phyloP scores from a whole-genome alignment of 2,113 vertebrate species.

The Bubalus kerabau region DNA sequence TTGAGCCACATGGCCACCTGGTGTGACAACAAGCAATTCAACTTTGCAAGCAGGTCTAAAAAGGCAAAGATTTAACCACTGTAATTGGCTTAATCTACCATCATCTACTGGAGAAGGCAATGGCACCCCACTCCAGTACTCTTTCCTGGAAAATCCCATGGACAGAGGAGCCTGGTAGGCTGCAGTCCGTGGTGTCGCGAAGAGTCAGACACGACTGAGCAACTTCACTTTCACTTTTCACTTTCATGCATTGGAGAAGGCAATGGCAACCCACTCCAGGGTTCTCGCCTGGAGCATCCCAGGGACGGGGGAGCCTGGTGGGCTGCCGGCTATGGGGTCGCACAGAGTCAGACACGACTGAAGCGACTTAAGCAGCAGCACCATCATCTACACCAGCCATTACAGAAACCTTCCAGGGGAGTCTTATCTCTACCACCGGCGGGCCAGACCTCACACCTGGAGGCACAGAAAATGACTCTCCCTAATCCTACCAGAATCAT shows the following conservation, averaged over 20 bases:
- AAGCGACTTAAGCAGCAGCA: neutral
- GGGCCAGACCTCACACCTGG: neutral
- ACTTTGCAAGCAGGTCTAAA: neutral
- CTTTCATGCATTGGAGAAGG: neutral
- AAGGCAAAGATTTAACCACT: constrained; percentile 30
- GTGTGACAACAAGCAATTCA: neutral
- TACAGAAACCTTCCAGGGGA: neutral
- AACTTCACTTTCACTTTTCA: neutral
- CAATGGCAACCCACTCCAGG: neutral
- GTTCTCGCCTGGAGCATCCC: neutral
- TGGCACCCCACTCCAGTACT: neutral
- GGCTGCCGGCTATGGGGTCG: fast-evolving
- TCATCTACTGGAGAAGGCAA: neutral
- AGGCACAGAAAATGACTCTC: neutral
- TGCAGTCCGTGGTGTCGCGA: fast-evolving
- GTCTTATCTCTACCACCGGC: neutral
- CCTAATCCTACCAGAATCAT: neutral
- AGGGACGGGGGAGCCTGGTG: neutral
- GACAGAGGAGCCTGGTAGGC: fast-evolving
- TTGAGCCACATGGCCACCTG: neutral
- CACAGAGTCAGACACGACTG: neutral
- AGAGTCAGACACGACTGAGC: fast-evolving
- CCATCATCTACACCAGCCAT: neutral
- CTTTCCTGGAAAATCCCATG: neutral
- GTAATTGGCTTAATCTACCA: constrained; percentile 52